Evolutionary conservation across 2,113 vertebrate species (phyloP).

Genomic region (Sardina pilchardus): DNA sequence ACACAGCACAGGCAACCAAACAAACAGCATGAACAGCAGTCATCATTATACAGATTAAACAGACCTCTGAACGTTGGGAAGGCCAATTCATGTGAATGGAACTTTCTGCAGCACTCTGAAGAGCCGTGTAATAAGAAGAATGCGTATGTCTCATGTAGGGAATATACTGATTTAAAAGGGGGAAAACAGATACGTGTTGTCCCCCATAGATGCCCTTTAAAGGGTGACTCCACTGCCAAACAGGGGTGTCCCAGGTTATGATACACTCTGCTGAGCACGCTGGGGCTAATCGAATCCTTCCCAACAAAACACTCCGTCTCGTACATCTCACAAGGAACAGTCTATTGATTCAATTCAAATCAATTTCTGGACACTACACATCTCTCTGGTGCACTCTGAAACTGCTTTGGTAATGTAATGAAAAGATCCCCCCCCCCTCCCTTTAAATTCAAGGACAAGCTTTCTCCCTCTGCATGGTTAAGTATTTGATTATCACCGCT

Average conservation of each 20-base stretch:
- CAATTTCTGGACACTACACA: constrained; percentile 32
- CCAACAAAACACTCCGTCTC: background rate
- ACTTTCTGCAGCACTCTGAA: no score
- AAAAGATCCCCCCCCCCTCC: background rate
- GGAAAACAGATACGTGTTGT: background rate
- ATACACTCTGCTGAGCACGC: background rate
- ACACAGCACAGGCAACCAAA: background rate
- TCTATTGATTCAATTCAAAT: constrained; percentile 28
- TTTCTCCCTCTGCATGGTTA: background rate
- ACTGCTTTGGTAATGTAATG: background rate
- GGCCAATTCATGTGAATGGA: no score
- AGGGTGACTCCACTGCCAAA: background rate
- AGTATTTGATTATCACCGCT: background rate
- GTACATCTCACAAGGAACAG: background rate
- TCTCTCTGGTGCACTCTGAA: background rate
- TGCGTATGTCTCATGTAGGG: no score
- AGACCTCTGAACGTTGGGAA: no score
- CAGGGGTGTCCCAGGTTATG: background rate
- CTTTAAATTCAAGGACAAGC: background rate
- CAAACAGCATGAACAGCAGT: background rate
- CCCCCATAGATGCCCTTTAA: background rate
- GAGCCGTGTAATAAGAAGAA: no score
- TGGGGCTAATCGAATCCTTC: background rate
- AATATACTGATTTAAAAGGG: no score
- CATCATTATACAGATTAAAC: no score